phyloP scores from a whole-genome alignment of 2,113 vertebrate species.

The Prionailurus bengalensis region DNA sequence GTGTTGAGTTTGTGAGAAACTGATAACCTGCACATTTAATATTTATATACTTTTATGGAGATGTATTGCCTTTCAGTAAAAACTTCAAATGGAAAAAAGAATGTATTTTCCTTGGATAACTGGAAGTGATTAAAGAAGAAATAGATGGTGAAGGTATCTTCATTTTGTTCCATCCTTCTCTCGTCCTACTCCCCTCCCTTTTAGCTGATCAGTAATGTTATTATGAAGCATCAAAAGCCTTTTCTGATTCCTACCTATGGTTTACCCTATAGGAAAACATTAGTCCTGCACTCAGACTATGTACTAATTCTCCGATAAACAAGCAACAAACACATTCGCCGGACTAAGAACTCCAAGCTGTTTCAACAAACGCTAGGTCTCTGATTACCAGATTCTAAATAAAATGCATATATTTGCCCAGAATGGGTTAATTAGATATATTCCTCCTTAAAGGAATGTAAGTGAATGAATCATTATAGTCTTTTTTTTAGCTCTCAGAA shows the following conservation, averaged over 20 bases:
- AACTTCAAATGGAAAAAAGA: conserved; percentile 7
- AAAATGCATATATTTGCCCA: background rate
- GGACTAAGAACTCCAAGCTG: background rate
- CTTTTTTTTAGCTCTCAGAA: background rate
- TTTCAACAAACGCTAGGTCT: conserved; percentile 6
- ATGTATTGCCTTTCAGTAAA: background rate
- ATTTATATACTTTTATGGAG: background rate
- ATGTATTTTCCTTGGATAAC: background rate
- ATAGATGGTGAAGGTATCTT: background rate
- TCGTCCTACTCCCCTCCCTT: background rate
- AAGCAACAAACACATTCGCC: conserved; percentile 1
- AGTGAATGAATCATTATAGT: background rate
- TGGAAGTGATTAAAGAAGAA: background rate
- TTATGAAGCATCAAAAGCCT: background rate
- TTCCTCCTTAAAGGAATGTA: background rate
- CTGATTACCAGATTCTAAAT: background rate
- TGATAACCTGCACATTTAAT: background rate
- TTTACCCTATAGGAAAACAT: background rate
- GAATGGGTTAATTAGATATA: background rate
- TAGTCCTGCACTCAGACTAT: background rate
- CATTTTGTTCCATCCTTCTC: background rate
- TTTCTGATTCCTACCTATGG: background rate
- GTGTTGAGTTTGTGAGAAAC: conserved; percentile 33
- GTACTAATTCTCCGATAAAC: conserved; percentile 38
- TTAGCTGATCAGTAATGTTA: background rate